These are phyloP conservation scores for Caretta caretta DNA, from an alignment of 2,113 vertebrate genomes.

Conservation along the genomic window DNA sequence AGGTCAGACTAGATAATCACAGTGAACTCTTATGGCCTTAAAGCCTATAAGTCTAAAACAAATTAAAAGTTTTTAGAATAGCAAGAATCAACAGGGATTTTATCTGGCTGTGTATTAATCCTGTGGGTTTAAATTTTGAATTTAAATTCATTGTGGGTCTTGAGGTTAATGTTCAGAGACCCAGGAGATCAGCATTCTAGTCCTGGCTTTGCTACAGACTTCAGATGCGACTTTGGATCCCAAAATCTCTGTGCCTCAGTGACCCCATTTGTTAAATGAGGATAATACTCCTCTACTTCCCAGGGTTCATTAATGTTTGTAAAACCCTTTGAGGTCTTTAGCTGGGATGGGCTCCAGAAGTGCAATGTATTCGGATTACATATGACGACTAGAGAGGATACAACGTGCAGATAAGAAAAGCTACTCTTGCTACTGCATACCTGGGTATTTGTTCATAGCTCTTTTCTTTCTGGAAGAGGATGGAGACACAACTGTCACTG, in stretches of 20 bases:
- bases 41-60: neutral
- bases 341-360: neutral
- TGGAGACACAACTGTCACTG: neutral
- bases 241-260: neutral
- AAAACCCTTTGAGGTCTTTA: neutral
- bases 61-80: neutral
- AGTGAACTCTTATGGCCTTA: neutral
- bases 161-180: neutral
- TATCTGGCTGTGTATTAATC: neutral
- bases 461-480: neutral
- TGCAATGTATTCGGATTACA: neutral
- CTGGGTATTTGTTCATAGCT: no score
- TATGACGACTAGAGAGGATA: neutral
- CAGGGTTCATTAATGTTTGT: neutral
- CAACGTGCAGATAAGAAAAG: neutral
- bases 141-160: neutral
- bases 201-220: neutral
- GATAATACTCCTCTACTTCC: neutral
- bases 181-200: neutral
- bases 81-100: neutral
- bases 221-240: neutral
- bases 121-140: neutral
- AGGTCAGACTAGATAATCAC: neutral
- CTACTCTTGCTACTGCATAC: neutral
- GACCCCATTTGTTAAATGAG: neutral